Conservation (phyloP, 2,888 invertebrate genomes). For the Agriopis marginaria region DNA sequence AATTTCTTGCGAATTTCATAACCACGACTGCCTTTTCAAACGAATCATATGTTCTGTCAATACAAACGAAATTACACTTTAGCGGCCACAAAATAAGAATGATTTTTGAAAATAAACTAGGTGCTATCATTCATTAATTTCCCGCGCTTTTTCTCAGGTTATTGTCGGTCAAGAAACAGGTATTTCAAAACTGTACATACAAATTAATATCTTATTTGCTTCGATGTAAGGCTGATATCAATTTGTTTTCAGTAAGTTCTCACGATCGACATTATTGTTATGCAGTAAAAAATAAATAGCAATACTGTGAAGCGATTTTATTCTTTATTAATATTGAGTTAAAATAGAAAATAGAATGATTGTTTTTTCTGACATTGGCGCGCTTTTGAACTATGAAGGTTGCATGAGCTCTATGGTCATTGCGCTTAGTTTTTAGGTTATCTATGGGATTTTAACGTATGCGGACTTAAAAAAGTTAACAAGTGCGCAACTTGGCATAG, state of each 20-base stretch:
- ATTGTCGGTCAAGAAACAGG: slow-evolving; percentile 80
- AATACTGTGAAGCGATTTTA: slow-evolving; percentile 18
- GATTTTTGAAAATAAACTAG: slow-evolving; percentile 26
- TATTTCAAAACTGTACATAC: slow-evolving; percentile 50
- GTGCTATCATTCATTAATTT: slow-evolving; percentile 56
- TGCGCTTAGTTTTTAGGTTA: slow-evolving; percentile 40
- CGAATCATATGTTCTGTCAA: slow-evolving; percentile 36
- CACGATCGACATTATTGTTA: slow-evolving; percentile 62
- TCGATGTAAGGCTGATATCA: not conserved
- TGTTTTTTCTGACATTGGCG: slow-evolving; percentile 42
- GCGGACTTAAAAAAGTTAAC: not conserved
- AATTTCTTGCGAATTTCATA: slow-evolving; percentile 36
- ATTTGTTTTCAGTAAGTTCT: slow-evolving; percentile 51
- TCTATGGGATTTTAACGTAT: slow-evolving; percentile 12
- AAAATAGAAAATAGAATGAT: slow-evolving; percentile 36
- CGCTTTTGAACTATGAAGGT: slow-evolving; percentile 43
- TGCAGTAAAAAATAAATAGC: slow-evolving; percentile 50
- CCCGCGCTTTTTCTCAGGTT: slow-evolving; percentile 78
- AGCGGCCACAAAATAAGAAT: not conserved
- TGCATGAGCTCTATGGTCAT: slow-evolving; percentile 45
- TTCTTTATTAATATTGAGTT: not conserved
- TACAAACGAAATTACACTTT: slow-evolving; percentile 26
- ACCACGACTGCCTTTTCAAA: slow-evolving; percentile 35
- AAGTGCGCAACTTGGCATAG: not conserved
- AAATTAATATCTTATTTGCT: slow-evolving; percentile 36